A percentile compares a stretch with the other conserved stretches of the same genome.
These are phyloP conservation scores for Enoplosus armatus DNA, from an alignment of 2,797 vertebrate species.

Conservation along the genomic window DNA sequence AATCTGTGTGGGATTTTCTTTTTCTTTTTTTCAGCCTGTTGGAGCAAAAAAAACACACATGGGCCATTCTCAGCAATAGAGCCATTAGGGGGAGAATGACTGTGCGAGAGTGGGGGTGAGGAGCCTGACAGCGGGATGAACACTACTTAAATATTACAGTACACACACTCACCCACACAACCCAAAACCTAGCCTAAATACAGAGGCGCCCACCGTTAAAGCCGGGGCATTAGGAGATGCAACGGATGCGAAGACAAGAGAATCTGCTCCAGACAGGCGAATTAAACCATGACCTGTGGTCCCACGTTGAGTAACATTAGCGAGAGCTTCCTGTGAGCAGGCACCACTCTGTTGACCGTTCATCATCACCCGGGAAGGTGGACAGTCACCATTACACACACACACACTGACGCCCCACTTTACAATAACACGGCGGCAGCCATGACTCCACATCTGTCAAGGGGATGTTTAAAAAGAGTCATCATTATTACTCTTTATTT, in stretches of 20 bases:
- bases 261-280: conserved; percentile 87
- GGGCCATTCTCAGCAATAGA: conserved; percentile 67
- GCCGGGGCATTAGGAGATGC: conserved; percentile 77
- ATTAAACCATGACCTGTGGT: conserved; percentile 92
- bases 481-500: conserved; percentile 94
- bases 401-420: conserved; percentile 71
- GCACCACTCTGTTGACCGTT: conserved; percentile 89
- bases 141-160: conserved; percentile 82
- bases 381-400: conserved; percentile 76
- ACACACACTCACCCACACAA: conserved; percentile 65
- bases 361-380: conserved; percentile 88
- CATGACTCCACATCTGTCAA: conserved; percentile 90
- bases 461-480: conserved; percentile 93
- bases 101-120: conserved; percentile 52
- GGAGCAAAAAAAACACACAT: conserved; percentile 76
- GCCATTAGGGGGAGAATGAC: conserved; percentile 64
- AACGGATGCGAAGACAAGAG: conserved; percentile 78
- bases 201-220: conserved; percentile 80
- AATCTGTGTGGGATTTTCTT: conserved; percentile 81
- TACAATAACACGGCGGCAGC: conserved; percentile 80
- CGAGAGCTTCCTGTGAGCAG: conserved; percentile 90
- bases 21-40: conserved; percentile 74
- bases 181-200: conserved; percentile 82
- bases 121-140: conserved; percentile 72
- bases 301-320: conserved; percentile 87